These are phyloP conservation scores for Ifrita kowaldi DNA, from an alignment of 2,113 vertebrate genomes.

Conservation along the genomic window DNA sequence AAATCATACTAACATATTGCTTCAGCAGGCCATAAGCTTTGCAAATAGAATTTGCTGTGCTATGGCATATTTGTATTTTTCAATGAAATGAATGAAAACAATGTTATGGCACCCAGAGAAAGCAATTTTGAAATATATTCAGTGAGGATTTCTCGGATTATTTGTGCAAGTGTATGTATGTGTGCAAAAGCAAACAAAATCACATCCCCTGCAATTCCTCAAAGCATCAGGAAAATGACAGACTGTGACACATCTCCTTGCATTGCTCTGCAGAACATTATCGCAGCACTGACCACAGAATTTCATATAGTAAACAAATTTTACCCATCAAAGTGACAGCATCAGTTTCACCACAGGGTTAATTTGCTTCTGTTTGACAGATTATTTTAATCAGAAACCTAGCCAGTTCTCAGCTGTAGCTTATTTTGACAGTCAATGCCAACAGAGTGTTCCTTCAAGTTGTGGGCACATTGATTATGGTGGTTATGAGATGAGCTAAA, in stretches of 20 bases:
- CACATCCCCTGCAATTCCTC: background rate
- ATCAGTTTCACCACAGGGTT: background rate
- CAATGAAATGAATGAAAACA: background rate
- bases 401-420: slow-evolving; percentile 24
- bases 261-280: background rate
- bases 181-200: background rate
- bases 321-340: background rate
- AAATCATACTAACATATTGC: background rate
- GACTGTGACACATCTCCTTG: background rate
- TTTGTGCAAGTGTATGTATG: background rate
- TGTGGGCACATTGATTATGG: slow-evolving; percentile 24
- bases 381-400: slow-evolving; percentile 24
- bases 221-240: background rate
- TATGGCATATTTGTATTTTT: background rate
- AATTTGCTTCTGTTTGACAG: slow-evolving; percentile 13
- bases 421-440: slow-evolving; percentile 44
- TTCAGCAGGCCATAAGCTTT: background rate
- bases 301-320: background rate
- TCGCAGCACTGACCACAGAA: background rate
- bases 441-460: slow-evolving; percentile 45
- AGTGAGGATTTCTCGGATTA: background rate
- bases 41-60: background rate
- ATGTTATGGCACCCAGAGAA: background rate
- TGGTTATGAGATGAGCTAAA: slow-evolving; percentile 14
- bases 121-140: background rate